A percentile compares a stretch with the other conserved stretches of the same genome.
These are phyloP conservation scores for Ailuropoda melanoleuca DNA, from an alignment of 2,113 vertebrate genomes.

Conservation along the genomic window DNA sequence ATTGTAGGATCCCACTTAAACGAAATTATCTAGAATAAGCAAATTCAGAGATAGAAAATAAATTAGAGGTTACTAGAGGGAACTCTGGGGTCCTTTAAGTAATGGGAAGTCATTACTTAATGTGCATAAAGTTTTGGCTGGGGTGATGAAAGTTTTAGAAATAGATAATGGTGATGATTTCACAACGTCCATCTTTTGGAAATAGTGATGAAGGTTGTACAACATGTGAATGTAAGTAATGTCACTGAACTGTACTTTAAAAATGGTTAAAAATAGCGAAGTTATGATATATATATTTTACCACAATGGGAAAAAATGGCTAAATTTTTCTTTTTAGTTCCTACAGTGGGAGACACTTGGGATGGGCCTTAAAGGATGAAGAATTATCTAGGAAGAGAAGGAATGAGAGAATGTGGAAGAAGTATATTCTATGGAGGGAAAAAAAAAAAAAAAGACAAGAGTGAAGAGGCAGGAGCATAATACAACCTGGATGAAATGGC, in stretches of 20 bases:
- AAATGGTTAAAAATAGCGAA: not conserved
- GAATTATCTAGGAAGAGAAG: not conserved
- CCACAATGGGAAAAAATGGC: not conserved
- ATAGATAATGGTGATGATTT: not conserved
- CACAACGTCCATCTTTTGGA: not conserved
- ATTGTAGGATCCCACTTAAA: not conserved
- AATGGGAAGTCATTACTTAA: not conserved
- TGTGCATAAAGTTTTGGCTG: not conserved
- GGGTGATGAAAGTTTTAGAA: not conserved
- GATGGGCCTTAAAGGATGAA: not conserved
- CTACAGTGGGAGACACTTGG: not conserved
- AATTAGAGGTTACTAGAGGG: not conserved
- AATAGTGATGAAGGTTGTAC: not conserved
- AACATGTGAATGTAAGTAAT: not conserved
- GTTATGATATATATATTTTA: not conserved
- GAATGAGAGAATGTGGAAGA: not conserved
- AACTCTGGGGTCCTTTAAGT: not conserved
- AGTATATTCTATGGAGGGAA: not conserved
- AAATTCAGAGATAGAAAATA: slow-evolving; percentile 14
- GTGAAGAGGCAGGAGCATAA: not conserved
- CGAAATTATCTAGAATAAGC: not conserved
- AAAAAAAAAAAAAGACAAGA: not conserved
- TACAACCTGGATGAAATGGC: not conserved
- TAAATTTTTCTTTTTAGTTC: not conserved
- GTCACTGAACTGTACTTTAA: not conserved